Evolutionary conservation across 2,888 invertebrate genomes (phyloP), one percentile per base, ranked within the genome.

Genomic region (Drosophila rellima): DNA sequence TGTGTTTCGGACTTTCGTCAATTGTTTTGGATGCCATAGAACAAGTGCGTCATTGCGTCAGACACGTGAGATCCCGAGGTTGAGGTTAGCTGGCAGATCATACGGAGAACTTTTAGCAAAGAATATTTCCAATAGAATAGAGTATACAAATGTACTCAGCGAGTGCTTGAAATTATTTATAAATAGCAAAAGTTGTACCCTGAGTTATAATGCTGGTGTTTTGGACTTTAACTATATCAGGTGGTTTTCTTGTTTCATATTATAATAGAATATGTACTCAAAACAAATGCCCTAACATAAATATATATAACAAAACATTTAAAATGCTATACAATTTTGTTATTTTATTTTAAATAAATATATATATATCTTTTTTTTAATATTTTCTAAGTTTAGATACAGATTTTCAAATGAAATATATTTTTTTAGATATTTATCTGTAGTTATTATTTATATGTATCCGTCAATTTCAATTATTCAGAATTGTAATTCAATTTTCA

Each of bases 41-140:
- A 75, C 37, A 55, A 60, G 47, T 74, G 73, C 73, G 73, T 74
- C 73, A 74, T 48, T 59, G 62, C 29, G 54, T 61, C 11, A 5
- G 48, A 13, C 71, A 64, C 73, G 71, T 70, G 64, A 70, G 50
- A 40, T n/a, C 8, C 26, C 42, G 18, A 26, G 57, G 59, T 55
- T 44, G 54, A 64, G 63, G 63, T 65, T 60, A 45, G 17, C 44
- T 33, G 35, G 37, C 39, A 54, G 23, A 64, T 60, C 33, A 40
- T 35, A 54, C 57, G 56, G 52, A 70, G 37, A 74, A 72, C 47
- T 17, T 31, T 55, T 31, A 40, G 42, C 37, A 44, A 55, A 26
- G 29, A 18, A 26, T 33, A 44, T 42, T 47, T 56, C 26, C 31
- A 51, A 23, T 45, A 31, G 23, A 39, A 29, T 8, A 35, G 7